These are phyloP conservation scores for Pluvialis apricaria DNA, from an alignment of 2,113 vertebrate species.

Conservation along the genomic window DNA sequence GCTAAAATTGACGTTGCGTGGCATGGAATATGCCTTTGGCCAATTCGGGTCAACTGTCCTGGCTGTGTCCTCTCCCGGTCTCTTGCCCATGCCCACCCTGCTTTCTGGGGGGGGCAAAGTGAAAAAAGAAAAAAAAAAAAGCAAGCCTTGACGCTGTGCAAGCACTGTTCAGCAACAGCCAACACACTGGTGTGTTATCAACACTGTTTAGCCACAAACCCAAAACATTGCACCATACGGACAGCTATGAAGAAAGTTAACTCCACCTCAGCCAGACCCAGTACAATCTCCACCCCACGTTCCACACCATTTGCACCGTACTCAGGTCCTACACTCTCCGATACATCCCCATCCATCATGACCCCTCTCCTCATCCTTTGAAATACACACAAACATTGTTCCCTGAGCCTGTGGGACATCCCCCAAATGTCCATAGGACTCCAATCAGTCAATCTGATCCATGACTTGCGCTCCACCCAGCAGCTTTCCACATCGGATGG, in stretches of 20 bases:
- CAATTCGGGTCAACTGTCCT: neutral
- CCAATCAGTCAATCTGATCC: neutral
- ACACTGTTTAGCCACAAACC: neutral
- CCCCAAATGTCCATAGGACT: neutral
- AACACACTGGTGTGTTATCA: neutral
- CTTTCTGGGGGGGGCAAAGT: neutral
- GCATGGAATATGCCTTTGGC: neutral
- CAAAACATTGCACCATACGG: neutral
- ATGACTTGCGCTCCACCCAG: neutral
- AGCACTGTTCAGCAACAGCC: neutral
- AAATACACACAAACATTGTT: neutral
- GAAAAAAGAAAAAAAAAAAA: too few relatives aligned
- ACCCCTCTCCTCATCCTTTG: neutral
- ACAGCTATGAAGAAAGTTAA: neutral
- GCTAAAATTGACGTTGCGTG: neutral
- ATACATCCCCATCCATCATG: neutral
- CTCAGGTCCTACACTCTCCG: neutral
- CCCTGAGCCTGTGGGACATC: neutral
- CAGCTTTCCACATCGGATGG: neutral
- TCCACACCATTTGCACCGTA: neutral
- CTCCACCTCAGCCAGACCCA: neutral
- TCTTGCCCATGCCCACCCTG: neutral
- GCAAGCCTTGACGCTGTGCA: neutral
- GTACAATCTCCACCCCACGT: neutral
- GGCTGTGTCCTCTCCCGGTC: neutral